Percentiles rank a stretch among this genome's conserved stretches.
Conservation (phyloP, 2,888 invertebrate genomes). For the Globia sparganii region DNA sequence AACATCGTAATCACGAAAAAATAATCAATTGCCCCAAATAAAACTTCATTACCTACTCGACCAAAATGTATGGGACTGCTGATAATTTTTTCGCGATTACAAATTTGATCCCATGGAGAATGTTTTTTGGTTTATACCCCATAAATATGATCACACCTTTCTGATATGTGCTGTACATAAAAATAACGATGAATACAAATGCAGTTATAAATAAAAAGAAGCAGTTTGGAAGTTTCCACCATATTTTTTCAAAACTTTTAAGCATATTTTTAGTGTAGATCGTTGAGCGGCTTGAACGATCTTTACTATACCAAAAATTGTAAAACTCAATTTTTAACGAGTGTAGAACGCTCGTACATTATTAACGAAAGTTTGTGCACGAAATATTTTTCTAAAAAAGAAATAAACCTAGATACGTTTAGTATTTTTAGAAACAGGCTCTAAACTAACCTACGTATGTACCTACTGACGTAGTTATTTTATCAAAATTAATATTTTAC, state of each 20-base stretch:
- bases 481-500: too few species aligned
- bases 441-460: neutral
- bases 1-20: neutral
- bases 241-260: conserved; percentile 21
- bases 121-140: neutral
- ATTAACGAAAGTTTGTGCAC: neutral
- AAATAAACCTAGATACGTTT: neutral
- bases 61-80: too few species aligned
- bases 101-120: neutral
- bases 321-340: conserved; percentile 14
- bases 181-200: conserved; percentile 5
- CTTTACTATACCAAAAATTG: conserved; percentile 5
- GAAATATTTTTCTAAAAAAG: conserved; percentile 1
- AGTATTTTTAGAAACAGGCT: neutral
- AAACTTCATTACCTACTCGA: neutral
- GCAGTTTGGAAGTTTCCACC: neutral
- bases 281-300: neutral
- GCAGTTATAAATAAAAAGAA: conserved; percentile 7
- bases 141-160: neutral
- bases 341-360: neutral
- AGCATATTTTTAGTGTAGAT: conserved; percentile 14
- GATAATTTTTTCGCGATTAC: neutral
- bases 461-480: neutral
- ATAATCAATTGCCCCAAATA: neutral
- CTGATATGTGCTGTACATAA: neutral